phyloP scores from a whole-genome alignment of 2,113 vertebrate genomes.

The Sprattus sprattus region DNA sequence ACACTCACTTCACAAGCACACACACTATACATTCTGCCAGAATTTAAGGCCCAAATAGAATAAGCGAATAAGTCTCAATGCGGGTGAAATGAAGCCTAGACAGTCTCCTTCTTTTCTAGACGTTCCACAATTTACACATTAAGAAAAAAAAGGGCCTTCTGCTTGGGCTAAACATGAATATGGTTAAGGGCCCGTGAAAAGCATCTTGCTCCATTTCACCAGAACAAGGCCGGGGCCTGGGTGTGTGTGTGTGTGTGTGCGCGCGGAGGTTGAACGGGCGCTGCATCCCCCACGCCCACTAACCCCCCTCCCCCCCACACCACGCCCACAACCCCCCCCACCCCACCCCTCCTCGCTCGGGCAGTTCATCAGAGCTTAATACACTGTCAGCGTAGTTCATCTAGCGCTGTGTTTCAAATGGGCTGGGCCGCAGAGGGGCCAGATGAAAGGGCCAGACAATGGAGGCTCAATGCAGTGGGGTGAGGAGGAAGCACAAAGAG shows the following conservation, averaged over 20 bases:
- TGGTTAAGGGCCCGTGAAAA: slow-evolving; percentile 70
- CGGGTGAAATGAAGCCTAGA: slow-evolving; percentile 55
- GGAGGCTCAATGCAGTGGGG: slow-evolving; percentile 71
- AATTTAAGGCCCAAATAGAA: slow-evolving; percentile 49
- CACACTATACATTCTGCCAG: slow-evolving; percentile 24
- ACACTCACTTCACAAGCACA: background rate
- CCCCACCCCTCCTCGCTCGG: slow-evolving; percentile 63
- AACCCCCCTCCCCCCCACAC: background rate
- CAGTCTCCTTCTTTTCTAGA: slow-evolving; percentile 53
- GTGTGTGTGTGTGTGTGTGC: slow-evolving; percentile 62
- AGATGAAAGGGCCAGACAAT: slow-evolving; percentile 77
- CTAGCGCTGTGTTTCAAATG: slow-evolving; percentile 78
- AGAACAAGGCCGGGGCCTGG: slow-evolving; percentile 65
- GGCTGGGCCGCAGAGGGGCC: slow-evolving; percentile 69
- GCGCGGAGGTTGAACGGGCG: slow-evolving; percentile 73
- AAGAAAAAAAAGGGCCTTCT: slow-evolving; percentile 71
- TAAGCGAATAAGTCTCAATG: slow-evolving; percentile 43
- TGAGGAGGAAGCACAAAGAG: slow-evolving; percentile 76
- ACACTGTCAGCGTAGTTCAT: slow-evolving; percentile 82
- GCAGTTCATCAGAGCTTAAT: slow-evolving; percentile 81
- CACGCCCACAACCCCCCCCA: too few relatives aligned
- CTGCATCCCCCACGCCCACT: slow-evolving; percentile 59
- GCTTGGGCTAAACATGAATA: slow-evolving; percentile 77
- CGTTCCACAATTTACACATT: slow-evolving; percentile 71
- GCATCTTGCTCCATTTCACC: slow-evolving; percentile 73